These are phyloP conservation scores for Bothrops jararaca DNA, from an alignment of 2,113 vertebrate species.

Conservation along the genomic window DNA sequence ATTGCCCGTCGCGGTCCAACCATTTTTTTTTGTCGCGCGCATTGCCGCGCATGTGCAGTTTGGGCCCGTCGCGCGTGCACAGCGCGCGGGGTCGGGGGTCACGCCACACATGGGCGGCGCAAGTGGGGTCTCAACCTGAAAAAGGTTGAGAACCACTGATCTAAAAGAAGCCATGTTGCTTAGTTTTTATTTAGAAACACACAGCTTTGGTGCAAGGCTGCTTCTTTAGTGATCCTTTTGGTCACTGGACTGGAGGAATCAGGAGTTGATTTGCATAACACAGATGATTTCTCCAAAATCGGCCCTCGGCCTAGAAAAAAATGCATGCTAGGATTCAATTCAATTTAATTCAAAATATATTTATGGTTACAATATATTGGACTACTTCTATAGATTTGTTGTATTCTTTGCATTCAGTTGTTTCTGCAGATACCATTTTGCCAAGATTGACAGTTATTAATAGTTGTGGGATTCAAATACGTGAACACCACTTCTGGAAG, in stretches of 20 bases:
- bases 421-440: neutral
- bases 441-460: neutral
- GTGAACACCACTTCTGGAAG: too few species aligned
- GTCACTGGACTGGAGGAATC: neutral
- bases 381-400: neutral
- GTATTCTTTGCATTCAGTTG: neutral
- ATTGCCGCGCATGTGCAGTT: too few species aligned
- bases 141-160: too few species aligned
- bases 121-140: too few species aligned
- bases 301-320: neutral
- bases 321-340: neutral
- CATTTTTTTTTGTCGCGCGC: too few species aligned
- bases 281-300: neutral
- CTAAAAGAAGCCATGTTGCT: neutral
- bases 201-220: neutral
- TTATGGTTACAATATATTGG: neutral
- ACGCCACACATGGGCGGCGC: too few species aligned
- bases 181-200: neutral
- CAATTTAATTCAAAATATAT: neutral
- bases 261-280: neutral
- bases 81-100: too few species aligned
- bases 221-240: neutral
- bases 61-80: too few species aligned
- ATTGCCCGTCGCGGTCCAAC: too few species aligned
- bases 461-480: too few species aligned